Evolutionary conservation across 2,113 vertebrate genomes (phyloP).

Genomic region (Smithornis capensis): DNA sequence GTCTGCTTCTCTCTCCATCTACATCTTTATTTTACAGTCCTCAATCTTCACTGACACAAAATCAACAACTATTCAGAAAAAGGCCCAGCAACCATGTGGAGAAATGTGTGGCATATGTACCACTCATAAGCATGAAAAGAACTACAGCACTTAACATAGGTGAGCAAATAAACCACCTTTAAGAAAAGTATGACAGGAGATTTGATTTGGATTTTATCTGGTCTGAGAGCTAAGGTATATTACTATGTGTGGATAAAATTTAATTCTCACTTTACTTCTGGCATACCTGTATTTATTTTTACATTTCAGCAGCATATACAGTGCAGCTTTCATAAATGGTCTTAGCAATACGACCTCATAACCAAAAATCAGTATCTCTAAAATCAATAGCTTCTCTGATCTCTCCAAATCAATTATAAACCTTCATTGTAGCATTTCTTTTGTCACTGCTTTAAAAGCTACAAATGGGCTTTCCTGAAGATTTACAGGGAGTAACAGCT

Average conservation of each 20-base stretch:
- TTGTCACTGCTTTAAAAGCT: background rate
- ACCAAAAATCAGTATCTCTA: background rate
- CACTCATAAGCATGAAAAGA: background rate
- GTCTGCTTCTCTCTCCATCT: background rate
- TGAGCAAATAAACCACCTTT: background rate
- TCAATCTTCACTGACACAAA: background rate
- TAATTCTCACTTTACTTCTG: background rate
- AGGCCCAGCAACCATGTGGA: background rate
- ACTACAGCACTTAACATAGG: background rate
- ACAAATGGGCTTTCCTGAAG: background rate
- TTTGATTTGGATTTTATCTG: background rate
- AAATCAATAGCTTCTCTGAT: background rate
- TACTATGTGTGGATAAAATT: background rate
- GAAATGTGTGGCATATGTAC: background rate
- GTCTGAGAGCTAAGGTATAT: background rate
- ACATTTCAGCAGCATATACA: background rate
- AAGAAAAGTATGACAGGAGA: background rate
- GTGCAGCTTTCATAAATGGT: background rate
- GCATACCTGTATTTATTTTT: background rate
- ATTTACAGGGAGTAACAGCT: background rate
- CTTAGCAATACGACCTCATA: background rate
- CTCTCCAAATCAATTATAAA: background rate
- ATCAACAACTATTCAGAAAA: background rate
- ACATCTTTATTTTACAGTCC: background rate
- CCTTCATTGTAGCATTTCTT: background rate